Evolutionary conservation across 2,113 vertebrate genomes (phyloP).

Genomic region (Tiliqua scincoides): DNA sequence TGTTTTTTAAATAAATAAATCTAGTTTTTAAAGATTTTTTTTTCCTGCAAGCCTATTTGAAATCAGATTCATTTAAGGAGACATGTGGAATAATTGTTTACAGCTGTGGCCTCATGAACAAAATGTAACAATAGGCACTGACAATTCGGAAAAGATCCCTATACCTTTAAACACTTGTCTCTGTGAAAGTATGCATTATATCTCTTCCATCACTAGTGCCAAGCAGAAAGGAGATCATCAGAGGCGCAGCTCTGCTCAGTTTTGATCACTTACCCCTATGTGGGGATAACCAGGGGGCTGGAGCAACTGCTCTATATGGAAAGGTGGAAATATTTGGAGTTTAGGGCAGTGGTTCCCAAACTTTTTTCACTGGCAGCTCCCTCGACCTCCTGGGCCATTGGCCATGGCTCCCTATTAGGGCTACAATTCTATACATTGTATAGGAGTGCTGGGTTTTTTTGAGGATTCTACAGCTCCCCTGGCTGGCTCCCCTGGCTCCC

Average conservation of each 20-base stretch:
- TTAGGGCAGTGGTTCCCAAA: too few species aligned
- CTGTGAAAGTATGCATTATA: neutral
- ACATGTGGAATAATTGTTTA: neutral
- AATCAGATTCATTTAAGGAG: slow-evolving; percentile 46
- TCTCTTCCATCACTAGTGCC: neutral
- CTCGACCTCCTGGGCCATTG: too few species aligned
- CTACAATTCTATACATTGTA: too few species aligned
- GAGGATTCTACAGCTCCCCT: too few species aligned
- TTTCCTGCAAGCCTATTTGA: slow-evolving; percentile 40
- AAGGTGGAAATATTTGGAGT: too few species aligned
- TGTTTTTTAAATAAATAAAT: slow-evolving; percentile 40
- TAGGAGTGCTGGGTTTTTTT: too few species aligned
- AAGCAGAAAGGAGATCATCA: too few species aligned
- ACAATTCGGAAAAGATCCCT: neutral
- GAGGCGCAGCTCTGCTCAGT: neutral
- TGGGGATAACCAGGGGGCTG: too few species aligned
- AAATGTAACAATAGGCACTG: neutral
- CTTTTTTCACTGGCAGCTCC: too few species aligned
- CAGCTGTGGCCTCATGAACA: neutral
- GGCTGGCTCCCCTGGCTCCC: too few species aligned
- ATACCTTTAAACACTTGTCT: neutral
- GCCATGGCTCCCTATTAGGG: too few species aligned
- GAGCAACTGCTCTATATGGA: too few species aligned
- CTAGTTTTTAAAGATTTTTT: slow-evolving; percentile 39
- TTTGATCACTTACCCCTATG: neutral